Evolutionary conservation across 2,888 invertebrate genomes (phyloP), one percentile per base, ranked within the genome.

Genomic region (Neoscelio sp.): DNA sequence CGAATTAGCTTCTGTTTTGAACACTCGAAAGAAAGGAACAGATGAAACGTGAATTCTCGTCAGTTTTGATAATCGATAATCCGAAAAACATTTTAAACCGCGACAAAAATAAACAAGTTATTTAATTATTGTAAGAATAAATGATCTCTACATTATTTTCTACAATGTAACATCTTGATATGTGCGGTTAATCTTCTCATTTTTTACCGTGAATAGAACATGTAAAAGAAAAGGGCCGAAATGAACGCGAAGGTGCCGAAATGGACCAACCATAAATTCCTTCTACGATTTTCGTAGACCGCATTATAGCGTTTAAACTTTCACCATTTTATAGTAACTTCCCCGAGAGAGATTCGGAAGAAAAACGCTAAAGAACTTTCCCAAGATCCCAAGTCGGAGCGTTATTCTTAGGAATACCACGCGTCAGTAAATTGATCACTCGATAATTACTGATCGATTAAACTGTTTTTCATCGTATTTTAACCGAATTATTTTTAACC

Each of bases 321-420:
- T 77, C 74, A 77, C 77, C 80, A 77, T 58, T 80, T 80, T 77
- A 64, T 73, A 74, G 80, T 74, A 80, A 80, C 68, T 77, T 70
- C 17, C 54, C 54, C 30, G 46, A 42, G 50, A 52, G 62, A 74
- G 74, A 77, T 54, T 54, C 46, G n/a, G 30, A 56, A 64, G 77
- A 77, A 80, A 80, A 80, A 80, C 62, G 67, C 60, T 44, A 56
- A 64, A 13, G 10, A 76, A 80, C 42, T 80, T 80, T 68, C 42
- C 38, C n/a, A 52, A 58, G 56, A 73, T 33, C 56, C 38, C 20
- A 46, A 46, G 54, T 65, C 42, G 8, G 30, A 33, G 62, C 40
- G 48, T 46, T 30, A 38, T 44, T 30, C 50, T 42, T 44, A 65
- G 58, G 18, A 65, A 54, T 13, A 15, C 44, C 13, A 52, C 23